Percentiles rank a stretch among this genome's conserved stretches.
Conservation (phyloP, 2,113 vertebrate genomes). For the Physeter macrocephalus region DNA sequence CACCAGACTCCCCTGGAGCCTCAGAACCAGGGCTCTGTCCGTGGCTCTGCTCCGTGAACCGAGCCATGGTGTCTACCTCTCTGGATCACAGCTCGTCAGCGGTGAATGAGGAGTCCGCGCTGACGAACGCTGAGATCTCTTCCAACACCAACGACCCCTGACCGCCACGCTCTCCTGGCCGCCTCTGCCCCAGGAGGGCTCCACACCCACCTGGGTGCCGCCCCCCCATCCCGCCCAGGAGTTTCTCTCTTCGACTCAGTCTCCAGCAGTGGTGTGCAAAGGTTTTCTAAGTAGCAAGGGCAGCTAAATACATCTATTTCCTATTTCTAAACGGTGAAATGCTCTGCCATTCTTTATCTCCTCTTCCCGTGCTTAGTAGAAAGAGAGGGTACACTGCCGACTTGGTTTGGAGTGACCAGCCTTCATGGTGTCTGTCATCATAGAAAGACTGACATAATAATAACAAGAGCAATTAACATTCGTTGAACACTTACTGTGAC, state of each 20-base stretch:
- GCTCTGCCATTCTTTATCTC: background rate
- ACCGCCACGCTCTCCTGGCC: background rate
- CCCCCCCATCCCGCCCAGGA: background rate
- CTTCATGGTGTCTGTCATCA: background rate
- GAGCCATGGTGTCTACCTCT: background rate
- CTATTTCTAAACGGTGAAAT: background rate
- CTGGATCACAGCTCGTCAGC: background rate
- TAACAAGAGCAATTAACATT: background rate
- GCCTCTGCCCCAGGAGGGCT: background rate
- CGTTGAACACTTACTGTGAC: background rate
- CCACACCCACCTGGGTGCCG: background rate
- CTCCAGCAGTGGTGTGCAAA: background rate
- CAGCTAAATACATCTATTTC: background rate
- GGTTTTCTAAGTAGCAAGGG: background rate
- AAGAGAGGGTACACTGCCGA: background rate
- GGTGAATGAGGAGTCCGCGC: background rate
- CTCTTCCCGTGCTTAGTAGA: background rate
- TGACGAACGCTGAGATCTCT: background rate
- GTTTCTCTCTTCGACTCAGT: background rate
- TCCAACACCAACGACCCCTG: background rate
- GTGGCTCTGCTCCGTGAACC: background rate
- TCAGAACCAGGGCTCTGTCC: background rate
- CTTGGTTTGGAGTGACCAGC: background rate
- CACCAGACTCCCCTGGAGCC: background rate
- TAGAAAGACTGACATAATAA: background rate